Evolutionary conservation across 2,113 vertebrate species (phyloP).

Genomic region (Chaetura pelagica): DNA sequence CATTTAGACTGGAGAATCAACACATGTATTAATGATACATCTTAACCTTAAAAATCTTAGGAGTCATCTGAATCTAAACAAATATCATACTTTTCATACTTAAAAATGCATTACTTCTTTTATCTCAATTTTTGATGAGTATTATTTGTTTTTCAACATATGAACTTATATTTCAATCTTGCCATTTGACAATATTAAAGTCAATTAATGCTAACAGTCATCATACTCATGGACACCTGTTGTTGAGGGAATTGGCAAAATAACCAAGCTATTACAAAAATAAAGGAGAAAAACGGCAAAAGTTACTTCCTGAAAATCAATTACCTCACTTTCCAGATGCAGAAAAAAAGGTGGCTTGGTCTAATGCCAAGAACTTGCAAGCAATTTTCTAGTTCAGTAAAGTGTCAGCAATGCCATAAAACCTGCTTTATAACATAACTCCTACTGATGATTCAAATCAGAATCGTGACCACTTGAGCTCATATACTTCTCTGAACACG

Average conservation of each 20-base stretch:
- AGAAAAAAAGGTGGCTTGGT: background rate
- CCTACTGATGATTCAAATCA: background rate
- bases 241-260: background rate
- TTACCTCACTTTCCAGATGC: background rate
- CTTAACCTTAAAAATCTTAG: background rate
- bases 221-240: background rate
- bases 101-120: background rate
- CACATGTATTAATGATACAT: background rate
- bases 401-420: conserved; percentile 10
- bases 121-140: background rate
- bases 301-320: background rate
- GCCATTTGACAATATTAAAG: background rate
- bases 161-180: background rate
- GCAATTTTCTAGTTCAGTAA: background rate
- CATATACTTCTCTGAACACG: background rate
- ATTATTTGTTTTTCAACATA: background rate
- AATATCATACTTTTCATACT: background rate
- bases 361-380: background rate
- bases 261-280: background rate
- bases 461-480: background rate
- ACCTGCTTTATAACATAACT: conserved; percentile 2
- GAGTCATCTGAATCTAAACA: background rate
- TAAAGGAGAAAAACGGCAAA: background rate
- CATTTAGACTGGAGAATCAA: background rate
- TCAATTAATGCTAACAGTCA: background rate